Evolutionary conservation across 1,140 invertebrate genomes (phyloP).

Genomic region (Metaphire vulgaris): DNA sequence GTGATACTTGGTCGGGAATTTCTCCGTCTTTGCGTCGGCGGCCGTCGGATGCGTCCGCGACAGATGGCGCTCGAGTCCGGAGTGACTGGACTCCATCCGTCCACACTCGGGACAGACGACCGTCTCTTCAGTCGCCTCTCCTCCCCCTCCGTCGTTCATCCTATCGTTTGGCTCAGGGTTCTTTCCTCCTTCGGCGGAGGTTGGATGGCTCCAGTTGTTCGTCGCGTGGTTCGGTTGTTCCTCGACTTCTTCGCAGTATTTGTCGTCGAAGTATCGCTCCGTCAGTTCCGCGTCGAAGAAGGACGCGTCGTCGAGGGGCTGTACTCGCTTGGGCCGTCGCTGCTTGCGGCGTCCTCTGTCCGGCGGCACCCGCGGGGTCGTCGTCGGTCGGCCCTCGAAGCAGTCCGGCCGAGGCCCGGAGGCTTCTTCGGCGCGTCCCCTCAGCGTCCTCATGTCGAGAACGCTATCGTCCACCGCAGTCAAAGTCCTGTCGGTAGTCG

Average conservation of each 20-base stretch:
- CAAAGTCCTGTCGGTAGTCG: background rate
- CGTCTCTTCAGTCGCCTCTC: background rate
- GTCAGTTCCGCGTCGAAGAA: no score
- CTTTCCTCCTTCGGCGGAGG: no score
- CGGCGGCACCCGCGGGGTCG: no score
- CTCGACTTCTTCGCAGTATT: no score
- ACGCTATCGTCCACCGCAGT: background rate
- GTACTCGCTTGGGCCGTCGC: no score
- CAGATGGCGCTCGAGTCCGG: background rate
- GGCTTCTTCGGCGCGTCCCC: background rate
- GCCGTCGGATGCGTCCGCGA: background rate
- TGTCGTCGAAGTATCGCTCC: no score
- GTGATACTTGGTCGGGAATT: background rate
- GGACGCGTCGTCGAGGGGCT: no score
- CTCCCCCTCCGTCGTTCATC: background rate
- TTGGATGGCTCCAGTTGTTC: no score
- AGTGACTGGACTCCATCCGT: background rate
- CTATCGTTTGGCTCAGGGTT: background rate
- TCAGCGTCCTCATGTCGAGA: background rate
- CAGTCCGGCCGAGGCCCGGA: no score
- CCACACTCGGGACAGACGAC: background rate
- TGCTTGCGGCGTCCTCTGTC: background rate
- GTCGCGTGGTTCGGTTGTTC: no score
- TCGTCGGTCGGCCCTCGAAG: no score
- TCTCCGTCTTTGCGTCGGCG: background rate